Percentiles rank a stretch among this genome's conserved stretches.
phyloP scores from a whole-genome alignment of 2,797 vertebrate species.

The Carapus acus region DNA sequence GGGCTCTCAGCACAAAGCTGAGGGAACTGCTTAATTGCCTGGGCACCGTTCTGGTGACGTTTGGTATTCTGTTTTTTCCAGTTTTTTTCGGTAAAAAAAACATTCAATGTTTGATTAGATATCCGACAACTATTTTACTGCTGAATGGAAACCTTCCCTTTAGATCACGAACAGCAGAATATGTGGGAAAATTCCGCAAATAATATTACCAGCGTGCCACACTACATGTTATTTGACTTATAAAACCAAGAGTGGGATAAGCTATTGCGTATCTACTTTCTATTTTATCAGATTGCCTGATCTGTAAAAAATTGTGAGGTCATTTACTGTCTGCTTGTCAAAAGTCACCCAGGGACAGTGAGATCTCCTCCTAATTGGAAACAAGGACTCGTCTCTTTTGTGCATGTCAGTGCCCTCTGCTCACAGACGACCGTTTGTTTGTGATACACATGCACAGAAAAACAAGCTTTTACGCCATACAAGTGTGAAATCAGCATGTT shows the following conservation, averaged over 20 bases:
- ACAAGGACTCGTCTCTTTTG: conserved; percentile 51
- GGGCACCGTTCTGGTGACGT: too few species aligned
- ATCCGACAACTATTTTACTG: too few species aligned
- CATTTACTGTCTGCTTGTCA: conserved; percentile 21
- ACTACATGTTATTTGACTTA: too few species aligned
- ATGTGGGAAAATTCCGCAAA: too few species aligned
- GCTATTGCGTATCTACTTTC: neutral
- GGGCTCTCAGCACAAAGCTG: too few species aligned
- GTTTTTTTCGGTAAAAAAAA: too few species aligned
- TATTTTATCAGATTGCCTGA: conserved; percentile 4
- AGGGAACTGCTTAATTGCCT: too few species aligned
- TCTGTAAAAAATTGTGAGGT: conserved; percentile 7
- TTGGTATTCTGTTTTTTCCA: too few species aligned
- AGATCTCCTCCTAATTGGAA: conserved; percentile 49
- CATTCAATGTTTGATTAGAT: too few species aligned
- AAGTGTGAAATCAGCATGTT: conserved; percentile 73
- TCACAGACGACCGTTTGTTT: conserved; percentile 63
- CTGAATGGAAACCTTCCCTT: too few species aligned
- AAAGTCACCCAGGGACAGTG: conserved; percentile 33
- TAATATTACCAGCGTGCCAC: too few species aligned
- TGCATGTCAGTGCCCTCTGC: conserved; percentile 53
- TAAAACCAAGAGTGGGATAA: neutral
- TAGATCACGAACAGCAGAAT: too few species aligned
- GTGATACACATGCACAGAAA: conserved; percentile 53
- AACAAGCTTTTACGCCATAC: conserved; percentile 65